A percentile compares a stretch with the other conserved stretches of the same genome.
These are phyloP conservation scores for Lasaia peninsularis DNA, from an alignment of 1,140 invertebrate genomes.

Conservation along the genomic window DNA sequence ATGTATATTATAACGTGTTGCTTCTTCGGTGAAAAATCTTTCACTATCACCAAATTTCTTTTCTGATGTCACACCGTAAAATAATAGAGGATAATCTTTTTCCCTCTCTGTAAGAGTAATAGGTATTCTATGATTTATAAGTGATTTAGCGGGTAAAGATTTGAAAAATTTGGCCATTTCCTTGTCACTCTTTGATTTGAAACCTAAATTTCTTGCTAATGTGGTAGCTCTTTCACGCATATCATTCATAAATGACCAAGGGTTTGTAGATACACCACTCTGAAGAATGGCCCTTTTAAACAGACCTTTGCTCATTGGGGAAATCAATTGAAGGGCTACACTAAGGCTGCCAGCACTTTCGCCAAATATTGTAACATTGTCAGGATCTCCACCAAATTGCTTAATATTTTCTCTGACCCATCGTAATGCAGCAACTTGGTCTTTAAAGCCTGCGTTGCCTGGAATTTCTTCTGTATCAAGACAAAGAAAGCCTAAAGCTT, in stretches of 20 bases:
- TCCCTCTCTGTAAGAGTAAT: conserved; percentile 20
- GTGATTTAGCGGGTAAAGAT: conserved; percentile 25
- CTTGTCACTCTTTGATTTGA: conserved; percentile 27
- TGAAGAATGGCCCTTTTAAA: conserved; percentile 42
- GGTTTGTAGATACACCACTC: conserved; percentile 32
- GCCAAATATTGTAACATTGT: conserved; percentile 79
- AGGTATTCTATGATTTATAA: conserved; percentile 21
- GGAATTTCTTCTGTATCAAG: conserved; percentile 78
- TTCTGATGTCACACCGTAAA: conserved; percentile 34
- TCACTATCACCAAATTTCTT: conserved; percentile 37
- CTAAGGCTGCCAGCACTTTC: conserved; percentile 77
- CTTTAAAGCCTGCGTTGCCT: conserved; percentile 83
- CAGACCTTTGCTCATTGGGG: conserved; percentile 60
- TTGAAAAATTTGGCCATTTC: conserved; percentile 36
- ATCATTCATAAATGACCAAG: conserved; percentile 25
- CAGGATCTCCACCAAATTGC: conserved; percentile 81
- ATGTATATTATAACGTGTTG: conserved; percentile 33
- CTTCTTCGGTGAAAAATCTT: conserved; percentile 31
- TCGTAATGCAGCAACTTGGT: conserved; percentile 80
- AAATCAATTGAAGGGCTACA: conserved; percentile 64
- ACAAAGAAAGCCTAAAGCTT: conserved; percentile 47
- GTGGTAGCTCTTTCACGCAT: conserved; percentile 33
- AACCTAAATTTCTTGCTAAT: conserved; percentile 37
- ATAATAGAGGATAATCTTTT: conserved; percentile 13
- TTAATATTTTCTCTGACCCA: conserved; percentile 82